phyloP scores from a whole-genome alignment of 2,888 invertebrate species.

The Ectemnius continuus region DNA sequence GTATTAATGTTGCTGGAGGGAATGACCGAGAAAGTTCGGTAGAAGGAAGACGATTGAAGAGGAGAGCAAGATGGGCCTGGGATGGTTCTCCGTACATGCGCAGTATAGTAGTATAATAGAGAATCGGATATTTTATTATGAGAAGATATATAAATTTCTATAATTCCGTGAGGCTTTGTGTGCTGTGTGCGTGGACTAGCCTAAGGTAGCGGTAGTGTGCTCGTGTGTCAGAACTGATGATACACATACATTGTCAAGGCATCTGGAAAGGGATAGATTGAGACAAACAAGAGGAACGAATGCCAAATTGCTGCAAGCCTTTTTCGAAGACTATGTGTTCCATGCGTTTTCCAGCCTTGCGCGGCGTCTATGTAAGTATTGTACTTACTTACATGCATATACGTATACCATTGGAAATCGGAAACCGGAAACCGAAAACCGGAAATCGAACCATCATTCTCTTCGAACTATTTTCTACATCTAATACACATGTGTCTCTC shows the following conservation, averaged over 20 bases:
- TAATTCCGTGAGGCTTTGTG: slow-evolving; percentile 65
- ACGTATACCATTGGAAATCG: too few species aligned
- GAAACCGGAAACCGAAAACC: too few species aligned
- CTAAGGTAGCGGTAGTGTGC: slow-evolving; percentile 51
- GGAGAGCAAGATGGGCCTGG: slow-evolving; percentile 40
- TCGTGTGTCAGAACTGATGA: slow-evolving; percentile 5
- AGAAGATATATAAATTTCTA: slow-evolving; percentile 65
- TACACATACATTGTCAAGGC: slow-evolving; percentile 38
- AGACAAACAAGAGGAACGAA: slow-evolving; percentile 21
- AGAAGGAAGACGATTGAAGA: too few species aligned
- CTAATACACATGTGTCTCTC: slow-evolving; percentile 14
- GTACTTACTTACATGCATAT: too few species aligned
- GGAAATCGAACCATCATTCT: slow-evolving; percentile 5
- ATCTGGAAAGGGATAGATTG: slow-evolving; percentile 37
- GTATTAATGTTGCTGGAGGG: slow-evolving; percentile 47
- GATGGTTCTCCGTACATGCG: slow-evolving; percentile 62
- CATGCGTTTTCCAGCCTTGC: slow-evolving; percentile 19
- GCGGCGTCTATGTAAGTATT: neutral
- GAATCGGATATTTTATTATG: slow-evolving; percentile 74
- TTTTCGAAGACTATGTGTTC: slow-evolving; percentile 27
- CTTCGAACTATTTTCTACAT: slow-evolving; percentile 31
- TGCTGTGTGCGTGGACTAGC: slow-evolving; percentile 59
- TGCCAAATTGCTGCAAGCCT: slow-evolving; percentile 47
- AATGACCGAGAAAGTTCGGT: slow-evolving; percentile 29
- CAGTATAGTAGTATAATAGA: slow-evolving; percentile 63